These are phyloP conservation scores for Reticulitermes speratus DNA, from an alignment of 1,140 invertebrate species.

Conservation along the genomic window DNA sequence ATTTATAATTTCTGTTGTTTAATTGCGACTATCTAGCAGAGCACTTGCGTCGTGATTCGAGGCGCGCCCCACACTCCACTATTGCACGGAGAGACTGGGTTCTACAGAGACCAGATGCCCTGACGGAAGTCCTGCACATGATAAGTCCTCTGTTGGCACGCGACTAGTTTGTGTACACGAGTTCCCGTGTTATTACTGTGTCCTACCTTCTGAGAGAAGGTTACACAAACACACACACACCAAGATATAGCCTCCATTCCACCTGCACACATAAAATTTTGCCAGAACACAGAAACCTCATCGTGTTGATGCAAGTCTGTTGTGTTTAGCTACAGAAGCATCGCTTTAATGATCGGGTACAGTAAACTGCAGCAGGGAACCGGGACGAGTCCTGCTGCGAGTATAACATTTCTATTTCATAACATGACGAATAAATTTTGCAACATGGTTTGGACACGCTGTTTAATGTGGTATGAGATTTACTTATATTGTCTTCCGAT, in stretches of 20 bases:
- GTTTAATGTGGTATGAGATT: too few species aligned
- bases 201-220: neutral
- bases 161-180: neutral
- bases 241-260: neutral
- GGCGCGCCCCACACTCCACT: neutral
- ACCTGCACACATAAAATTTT: constrained; percentile 11
- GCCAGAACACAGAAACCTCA: constrained; percentile 10
- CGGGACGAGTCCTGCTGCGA: too few species aligned
- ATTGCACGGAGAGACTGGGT: neutral
- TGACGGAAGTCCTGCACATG: neutral
- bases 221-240: neutral
- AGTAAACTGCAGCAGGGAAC: too few species aligned
- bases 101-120: neutral
- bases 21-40: too few species aligned
- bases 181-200: neutral
- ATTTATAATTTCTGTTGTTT: too few species aligned
- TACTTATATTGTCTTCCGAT: too few species aligned
- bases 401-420: too few species aligned
- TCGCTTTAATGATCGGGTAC: neutral
- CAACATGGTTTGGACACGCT: too few species aligned
- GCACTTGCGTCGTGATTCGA: too few species aligned
- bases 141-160: neutral
- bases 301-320: neutral
- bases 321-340: neutral
- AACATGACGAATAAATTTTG: too few species aligned